Evolutionary conservation across 2,888 invertebrate species (phyloP), one percentile per base, ranked within the genome.

Genomic region (Hymenopus coronatus): DNA sequence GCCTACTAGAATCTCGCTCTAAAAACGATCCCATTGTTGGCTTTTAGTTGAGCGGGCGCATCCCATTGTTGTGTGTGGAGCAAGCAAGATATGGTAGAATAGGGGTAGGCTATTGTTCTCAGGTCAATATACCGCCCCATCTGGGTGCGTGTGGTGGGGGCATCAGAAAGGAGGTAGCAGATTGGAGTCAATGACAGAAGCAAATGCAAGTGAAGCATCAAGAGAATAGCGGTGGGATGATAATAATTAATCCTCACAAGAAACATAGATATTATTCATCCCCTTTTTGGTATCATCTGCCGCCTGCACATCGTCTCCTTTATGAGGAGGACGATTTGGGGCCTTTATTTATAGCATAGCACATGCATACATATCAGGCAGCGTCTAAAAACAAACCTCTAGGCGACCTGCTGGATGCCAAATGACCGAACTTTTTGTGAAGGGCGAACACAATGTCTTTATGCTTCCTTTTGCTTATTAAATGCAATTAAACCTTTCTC

Each of bases 11-110:
- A 33, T 82, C 81, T 30, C 87, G 30, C 40, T 82, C 33, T 86
- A 81, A 81, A 86, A 86, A 81, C 81, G 86, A 54, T 86, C 82
- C 84, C 28, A 86, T 86, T 86, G 86, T 86, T 87, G 82, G 85
- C 85, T 84, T 84, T 84, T 70, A 33, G n/a, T 82, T 25, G 87
- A 70, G 33, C 15, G 28, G 33, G 87, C 87, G 28, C 87, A 82
- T 87, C 87, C 87, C 27, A 87, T 87, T 87, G 87, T 87, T 82
- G 33, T 33, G 28, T 85, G 33, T 14, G 46, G 33, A 85, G 85
- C 46, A n/a, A 54, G 33, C 33, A 84, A 84, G 84, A 84, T 84
- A 84, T 40, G 33, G 33, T 20, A 27, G 54, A 70, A 70, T 70
- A 70, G 54, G 54, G 33, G 33, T 84, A 30, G 33, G 25, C 33